Evolutionary conservation across 1,140 invertebrate genomes (phyloP).

Genomic region (Aphaenogaster ashmeadi): DNA sequence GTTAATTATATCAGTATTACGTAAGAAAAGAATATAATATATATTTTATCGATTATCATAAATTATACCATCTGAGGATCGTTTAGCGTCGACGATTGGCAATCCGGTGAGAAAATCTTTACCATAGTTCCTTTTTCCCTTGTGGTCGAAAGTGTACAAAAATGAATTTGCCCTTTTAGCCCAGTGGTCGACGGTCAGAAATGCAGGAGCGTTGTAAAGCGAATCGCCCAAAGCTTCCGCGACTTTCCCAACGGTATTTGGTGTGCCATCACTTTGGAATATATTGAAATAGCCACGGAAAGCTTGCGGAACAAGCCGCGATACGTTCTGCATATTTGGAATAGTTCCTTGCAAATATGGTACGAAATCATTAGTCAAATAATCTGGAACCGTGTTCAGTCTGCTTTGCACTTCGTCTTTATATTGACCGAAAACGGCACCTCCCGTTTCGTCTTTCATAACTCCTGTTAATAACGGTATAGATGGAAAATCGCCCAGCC

Average conservation of each 20-base stretch:
- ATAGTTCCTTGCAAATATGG: constrained; percentile 81
- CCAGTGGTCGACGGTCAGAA: constrained; percentile 90
- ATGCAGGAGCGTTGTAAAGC: constrained; percentile 91
- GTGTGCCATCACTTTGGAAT: neutral
- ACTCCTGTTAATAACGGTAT: constrained; percentile 91
- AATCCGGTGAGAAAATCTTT: constrained; percentile 89
- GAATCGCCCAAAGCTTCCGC: constrained; percentile 89
- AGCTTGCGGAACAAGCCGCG: constrained; percentile 76
- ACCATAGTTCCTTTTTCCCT: constrained; percentile 88
- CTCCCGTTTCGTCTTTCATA: constrained; percentile 90
- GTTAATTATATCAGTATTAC: constrained; percentile 3
- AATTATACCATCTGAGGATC: constrained; percentile 58
- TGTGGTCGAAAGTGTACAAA: constrained; percentile 92
- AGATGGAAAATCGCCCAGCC: constrained; percentile 86
- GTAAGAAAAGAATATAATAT: neutral
- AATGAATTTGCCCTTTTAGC: constrained; percentile 88
- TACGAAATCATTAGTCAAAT: constrained; percentile 88
- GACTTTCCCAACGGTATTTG: constrained; percentile 72
- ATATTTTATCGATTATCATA: constrained; percentile 3
- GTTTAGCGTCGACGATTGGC: constrained; percentile 85
- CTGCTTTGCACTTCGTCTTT: constrained; percentile 86
- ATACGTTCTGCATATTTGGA: constrained; percentile 74
- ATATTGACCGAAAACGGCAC: constrained; percentile 88
- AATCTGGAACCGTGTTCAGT: constrained; percentile 87
- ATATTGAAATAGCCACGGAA: constrained; percentile 80